Conservation (phyloP, 2,797 vertebrate species). For the Schizopygopsis malacanthus region DNA sequence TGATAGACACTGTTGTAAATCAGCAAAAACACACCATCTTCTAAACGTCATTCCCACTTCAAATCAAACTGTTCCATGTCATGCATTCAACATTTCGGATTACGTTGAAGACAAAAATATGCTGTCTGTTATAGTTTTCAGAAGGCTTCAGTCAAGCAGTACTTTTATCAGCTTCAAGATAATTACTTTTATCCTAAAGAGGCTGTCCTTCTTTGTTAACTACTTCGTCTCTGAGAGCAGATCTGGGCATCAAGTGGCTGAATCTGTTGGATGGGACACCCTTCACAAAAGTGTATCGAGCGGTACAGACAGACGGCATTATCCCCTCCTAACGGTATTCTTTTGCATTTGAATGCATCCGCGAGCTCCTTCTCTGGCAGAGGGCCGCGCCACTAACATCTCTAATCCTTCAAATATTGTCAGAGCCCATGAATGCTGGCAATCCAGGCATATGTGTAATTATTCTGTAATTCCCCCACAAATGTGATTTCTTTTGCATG, state of each 20-base stretch:
- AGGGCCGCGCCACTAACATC: slow-evolving; percentile 87
- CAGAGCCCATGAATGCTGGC: slow-evolving; percentile 79
- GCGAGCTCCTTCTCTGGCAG: slow-evolving; percentile 86
- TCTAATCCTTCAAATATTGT: slow-evolving; percentile 96
- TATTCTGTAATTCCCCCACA: slow-evolving; percentile 87
- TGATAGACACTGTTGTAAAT: neutral
- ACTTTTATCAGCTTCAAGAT: slow-evolving; percentile 61
- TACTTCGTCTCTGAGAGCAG: slow-evolving; percentile 86
- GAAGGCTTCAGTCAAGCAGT: slow-evolving; percentile 50
- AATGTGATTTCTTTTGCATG: slow-evolving; percentile 89
- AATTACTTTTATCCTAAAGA: slow-evolving; percentile 82
- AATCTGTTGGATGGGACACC: slow-evolving; percentile 73
- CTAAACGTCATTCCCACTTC: slow-evolving; percentile 4
- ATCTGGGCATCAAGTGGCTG: slow-evolving; percentile 86
- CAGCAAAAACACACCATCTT: neutral
- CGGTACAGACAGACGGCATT: slow-evolving; percentile 85
- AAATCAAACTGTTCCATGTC: slow-evolving; percentile 50
- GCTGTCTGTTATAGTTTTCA: slow-evolving; percentile 58
- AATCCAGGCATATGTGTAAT: slow-evolving; percentile 94
- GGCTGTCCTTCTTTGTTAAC: slow-evolving; percentile 82
- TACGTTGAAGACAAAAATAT: slow-evolving; percentile 42
- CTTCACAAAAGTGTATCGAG: slow-evolving; percentile 84
- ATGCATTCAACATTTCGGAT: slow-evolving; percentile 53
- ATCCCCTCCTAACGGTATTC: slow-evolving; percentile 85
- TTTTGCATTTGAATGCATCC: slow-evolving; percentile 92